Conservation (phyloP, 2,888 invertebrate genomes). For the Trachelus iudaicus region DNA sequence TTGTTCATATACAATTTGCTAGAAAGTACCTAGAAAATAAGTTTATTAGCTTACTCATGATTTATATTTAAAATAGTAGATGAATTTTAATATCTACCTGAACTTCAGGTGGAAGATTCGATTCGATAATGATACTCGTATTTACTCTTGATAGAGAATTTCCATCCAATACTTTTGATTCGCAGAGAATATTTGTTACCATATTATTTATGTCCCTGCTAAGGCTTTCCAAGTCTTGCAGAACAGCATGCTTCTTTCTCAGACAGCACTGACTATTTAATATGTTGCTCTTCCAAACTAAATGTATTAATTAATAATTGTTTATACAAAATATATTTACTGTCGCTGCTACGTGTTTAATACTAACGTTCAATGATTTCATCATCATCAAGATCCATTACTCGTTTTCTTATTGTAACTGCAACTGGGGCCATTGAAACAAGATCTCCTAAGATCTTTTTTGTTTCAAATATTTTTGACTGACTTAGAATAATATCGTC, state of each 20-base stretch:
- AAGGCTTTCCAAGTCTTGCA: conserved; percentile 34
- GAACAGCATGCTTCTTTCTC: conserved; percentile 26
- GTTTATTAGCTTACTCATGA: not conserved
- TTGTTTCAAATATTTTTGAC: conserved; percentile 39
- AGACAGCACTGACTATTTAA: conserved; percentile 25
- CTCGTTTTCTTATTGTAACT: conserved; percentile 37
- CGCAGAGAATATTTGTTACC: conserved; percentile 35
- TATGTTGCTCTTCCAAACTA: conserved; percentile 47
- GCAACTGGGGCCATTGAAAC: conserved; percentile 40
- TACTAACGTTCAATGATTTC: conserved; percentile 46
- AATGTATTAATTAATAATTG: not conserved
- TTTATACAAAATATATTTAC: not conserved
- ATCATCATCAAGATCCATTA: conserved; percentile 42
- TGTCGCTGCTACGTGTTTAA: not conserved
- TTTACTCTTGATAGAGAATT: conserved; percentile 39
- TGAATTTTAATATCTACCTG: conserved; percentile 37
- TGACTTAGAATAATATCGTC: conserved; percentile 33
- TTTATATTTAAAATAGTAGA: not conserved
- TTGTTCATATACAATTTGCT: conserved; percentile 44
- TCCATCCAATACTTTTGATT: conserved; percentile 42
- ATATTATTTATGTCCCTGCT: conserved; percentile 37
- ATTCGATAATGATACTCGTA: conserved; percentile 36
- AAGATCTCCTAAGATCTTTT: conserved; percentile 32
- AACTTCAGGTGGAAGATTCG: conserved; percentile 40
- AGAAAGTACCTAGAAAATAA: conserved; percentile 36